Conservation (phyloP, 2,113 vertebrate genomes). For the Platysteira castanea region DNA sequence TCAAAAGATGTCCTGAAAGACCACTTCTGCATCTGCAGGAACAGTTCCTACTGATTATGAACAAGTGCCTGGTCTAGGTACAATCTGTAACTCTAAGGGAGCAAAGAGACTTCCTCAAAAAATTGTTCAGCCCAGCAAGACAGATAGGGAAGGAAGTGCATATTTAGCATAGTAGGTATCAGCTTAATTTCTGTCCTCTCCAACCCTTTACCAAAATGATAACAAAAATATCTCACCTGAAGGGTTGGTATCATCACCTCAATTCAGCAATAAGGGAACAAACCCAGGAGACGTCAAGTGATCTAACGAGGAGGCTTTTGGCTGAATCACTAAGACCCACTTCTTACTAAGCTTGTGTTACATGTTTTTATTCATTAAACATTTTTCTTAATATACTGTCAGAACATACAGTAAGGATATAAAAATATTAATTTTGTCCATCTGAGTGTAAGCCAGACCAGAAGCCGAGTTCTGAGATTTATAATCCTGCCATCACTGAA, state of each 20-base stretch:
- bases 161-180: neutral
- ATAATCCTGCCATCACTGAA: neutral
- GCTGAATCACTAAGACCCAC: neutral
- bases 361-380: neutral
- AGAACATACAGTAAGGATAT: neutral
- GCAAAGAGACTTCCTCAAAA: neutral
- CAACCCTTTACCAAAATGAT: neutral
- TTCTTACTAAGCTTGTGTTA: neutral
- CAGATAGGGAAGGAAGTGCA: neutral
- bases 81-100: neutral
- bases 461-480: neutral
- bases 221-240: neutral
- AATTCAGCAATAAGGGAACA: neutral
- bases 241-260: neutral
- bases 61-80: neutral
- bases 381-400: neutral
- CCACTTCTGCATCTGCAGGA: neutral
- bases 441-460: neutral
- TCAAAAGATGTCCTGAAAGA: neutral
- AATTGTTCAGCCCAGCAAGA: neutral
- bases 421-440: neutral
- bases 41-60: neutral
- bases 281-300: neutral
- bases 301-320: neutral
- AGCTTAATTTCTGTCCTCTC: neutral